These are phyloP conservation scores for Rattus rattus DNA, from an alignment of 2,113 vertebrate species.

Conservation along the genomic window DNA sequence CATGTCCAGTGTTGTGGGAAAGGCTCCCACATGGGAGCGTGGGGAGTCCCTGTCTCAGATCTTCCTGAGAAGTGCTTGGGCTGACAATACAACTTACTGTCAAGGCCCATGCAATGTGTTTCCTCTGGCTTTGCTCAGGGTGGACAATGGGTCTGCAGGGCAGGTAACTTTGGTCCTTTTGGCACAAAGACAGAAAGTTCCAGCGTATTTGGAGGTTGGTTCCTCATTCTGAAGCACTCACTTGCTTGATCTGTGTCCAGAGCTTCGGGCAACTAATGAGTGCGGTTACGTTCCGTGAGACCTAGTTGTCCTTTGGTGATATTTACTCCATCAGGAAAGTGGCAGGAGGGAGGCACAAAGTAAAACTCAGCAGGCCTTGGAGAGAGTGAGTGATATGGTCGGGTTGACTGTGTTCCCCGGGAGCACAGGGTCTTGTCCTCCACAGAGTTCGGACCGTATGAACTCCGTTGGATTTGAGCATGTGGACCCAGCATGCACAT, in stretches of 20 bases:
- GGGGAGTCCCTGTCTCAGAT: fast-evolving
- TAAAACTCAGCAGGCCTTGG: background rate
- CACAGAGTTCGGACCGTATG: background rate
- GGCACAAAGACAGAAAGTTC: background rate
- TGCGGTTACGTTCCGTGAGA: background rate
- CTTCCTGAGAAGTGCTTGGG: background rate
- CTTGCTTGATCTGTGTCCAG: background rate
- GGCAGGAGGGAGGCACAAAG: background rate
- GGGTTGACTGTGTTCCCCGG: fast-evolving
- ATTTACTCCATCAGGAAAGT: background rate
- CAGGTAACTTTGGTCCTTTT: background rate
- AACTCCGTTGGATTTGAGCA: background rate
- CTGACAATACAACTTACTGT: background rate
- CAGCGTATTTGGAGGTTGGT: background rate
- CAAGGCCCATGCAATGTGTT: background rate
- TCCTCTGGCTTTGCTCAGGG: background rate
- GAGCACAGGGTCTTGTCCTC: background rate
- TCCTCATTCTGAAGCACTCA: background rate
- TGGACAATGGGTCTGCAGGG: too few species aligned
- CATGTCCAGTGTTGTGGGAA: background rate
- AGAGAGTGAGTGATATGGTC: background rate
- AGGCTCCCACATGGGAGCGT: background rate
- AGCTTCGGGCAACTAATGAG: background rate
- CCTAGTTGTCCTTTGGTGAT: background rate
- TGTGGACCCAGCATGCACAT: too few species aligned